Conservation (phyloP, 2,797 vertebrate species). For the Acanthurus leucopareius region DNA sequence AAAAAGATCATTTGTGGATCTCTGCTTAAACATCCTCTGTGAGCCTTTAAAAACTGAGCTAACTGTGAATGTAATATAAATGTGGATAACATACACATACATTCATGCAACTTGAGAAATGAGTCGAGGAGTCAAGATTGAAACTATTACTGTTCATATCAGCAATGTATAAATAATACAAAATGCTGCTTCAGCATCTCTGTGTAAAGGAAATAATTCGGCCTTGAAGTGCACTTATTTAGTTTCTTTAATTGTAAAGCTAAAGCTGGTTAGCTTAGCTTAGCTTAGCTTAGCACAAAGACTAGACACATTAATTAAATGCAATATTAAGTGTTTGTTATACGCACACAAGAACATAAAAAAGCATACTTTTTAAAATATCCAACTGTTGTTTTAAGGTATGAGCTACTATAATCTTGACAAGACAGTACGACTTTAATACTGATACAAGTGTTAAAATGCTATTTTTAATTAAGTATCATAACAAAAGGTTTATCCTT, state of each 20-base stretch:
- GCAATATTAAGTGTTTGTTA: not conserved
- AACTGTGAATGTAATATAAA: slow-evolving; percentile 19
- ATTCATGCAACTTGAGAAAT: slow-evolving; percentile 11
- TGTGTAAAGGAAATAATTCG: not conserved
- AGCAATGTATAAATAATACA: not conserved
- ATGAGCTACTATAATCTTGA: not conserved
- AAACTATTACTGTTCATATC: not conserved
- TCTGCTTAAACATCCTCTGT: not conserved
- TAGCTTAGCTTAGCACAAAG: not conserved
- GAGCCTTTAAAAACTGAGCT: not conserved
- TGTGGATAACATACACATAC: not conserved
- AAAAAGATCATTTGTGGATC: not conserved
- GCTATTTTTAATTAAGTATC: not conserved
- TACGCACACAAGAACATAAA: not conserved
- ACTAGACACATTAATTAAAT: not conserved
- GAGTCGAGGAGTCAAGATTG: slow-evolving; percentile 2
- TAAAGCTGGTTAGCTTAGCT: not conserved
- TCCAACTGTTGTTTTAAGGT: not conserved
- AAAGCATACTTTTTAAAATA: not conserved
- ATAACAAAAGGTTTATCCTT: not conserved
- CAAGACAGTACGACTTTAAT: not conserved
- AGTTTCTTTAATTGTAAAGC: not conserved
- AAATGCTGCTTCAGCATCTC: not conserved
- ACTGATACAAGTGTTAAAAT: slow-evolving; percentile 5
- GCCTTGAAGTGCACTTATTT: too few relatives aligned